Base-by-base conservation (phyloP, 1,140 invertebrate species). In the Teleogryllus occipitalis region DNA sequence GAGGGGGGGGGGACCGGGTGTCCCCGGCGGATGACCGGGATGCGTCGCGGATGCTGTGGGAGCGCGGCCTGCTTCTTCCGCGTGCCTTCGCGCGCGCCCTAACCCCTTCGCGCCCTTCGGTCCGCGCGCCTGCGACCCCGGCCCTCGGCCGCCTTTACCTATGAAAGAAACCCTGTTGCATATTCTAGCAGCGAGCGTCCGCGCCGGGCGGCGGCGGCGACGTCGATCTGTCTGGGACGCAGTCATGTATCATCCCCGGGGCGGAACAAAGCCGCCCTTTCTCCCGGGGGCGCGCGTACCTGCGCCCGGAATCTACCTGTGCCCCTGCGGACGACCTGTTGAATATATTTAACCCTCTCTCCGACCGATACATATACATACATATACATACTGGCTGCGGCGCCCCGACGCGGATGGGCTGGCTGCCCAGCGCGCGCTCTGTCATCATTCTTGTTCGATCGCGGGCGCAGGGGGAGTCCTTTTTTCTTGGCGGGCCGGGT, bases 301-400 rank as follows among this genome's bases (percentile, higher is more conserved):
- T 65, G 54, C 54, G 18, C 10, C 10, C 54, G 54, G 10, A 18
- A 65, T 65, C 54, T 65, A 65, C 54, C 54, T 65, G 54, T 65
- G 10, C 54, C 54, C 27, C 27, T 5, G 27, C 27, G 27, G 54
- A 7, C 10, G 54, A 65, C 54, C 54, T 65, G 54, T 65, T 65
- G 54, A 65, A 65, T 65, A 65, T 65, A 65, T 65, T 65, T 65
- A 65, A 65, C 54, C 54, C 54, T 65, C 54, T 65, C 54, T 65
- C 54, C 54, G 54, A 39, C 27, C 54, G 54, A 65, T 65, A 65
- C 54, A 65, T 65, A 65, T 65, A 65, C 54, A 65, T 65, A 65
- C 54, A 65, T 65, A 65, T 65, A 10, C 54, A 65, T 65, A 65
- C 54, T 39, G 1, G 1, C 27, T 1, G 27, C 27, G 27, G 27